phyloP scores from a whole-genome alignment of 2,888 invertebrate genomes.

The Andrena flavipes region DNA sequence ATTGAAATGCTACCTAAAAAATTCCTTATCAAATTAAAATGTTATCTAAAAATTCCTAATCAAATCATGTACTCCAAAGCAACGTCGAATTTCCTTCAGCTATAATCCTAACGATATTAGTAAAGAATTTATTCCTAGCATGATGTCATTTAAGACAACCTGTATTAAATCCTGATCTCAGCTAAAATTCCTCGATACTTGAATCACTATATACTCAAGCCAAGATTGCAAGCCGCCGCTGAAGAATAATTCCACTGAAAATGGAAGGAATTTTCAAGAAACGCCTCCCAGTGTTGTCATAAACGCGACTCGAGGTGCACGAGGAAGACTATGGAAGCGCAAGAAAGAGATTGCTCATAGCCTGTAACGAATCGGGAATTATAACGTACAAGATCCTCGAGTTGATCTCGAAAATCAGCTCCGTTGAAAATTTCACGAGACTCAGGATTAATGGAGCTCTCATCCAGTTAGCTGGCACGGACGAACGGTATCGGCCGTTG shows the following conservation, averaged over 20 bases:
- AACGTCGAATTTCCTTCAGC: too few species aligned
- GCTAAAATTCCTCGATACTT: slow-evolving; percentile 20
- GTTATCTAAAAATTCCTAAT: too few species aligned
- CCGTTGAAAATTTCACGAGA: background rate
- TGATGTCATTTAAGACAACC: background rate
- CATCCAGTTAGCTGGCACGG: slow-evolving; percentile 8
- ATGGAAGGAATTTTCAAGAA: background rate
- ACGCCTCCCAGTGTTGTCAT: background rate
- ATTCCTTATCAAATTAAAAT: too few species aligned
- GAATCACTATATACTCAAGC: background rate
- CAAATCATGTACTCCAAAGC: too few species aligned
- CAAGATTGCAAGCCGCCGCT: background rate
- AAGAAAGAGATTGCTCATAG: background rate
- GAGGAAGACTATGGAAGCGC: background rate
- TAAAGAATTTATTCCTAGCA: background rate
- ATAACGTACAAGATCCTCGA: background rate
- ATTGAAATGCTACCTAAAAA: too few species aligned
- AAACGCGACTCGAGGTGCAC: background rate
- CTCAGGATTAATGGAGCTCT: slow-evolving; percentile 21
- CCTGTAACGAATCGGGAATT: background rate
- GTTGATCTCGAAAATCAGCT: background rate
- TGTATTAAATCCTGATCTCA: slow-evolving; percentile 25
- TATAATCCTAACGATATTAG: too few species aligned
- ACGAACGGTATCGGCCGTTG: slow-evolving; percentile 45
- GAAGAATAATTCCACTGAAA: background rate